These are phyloP conservation scores for Champsocephalus esox DNA, from an alignment of 2,797 vertebrate genomes.

Conservation along the genomic window DNA sequence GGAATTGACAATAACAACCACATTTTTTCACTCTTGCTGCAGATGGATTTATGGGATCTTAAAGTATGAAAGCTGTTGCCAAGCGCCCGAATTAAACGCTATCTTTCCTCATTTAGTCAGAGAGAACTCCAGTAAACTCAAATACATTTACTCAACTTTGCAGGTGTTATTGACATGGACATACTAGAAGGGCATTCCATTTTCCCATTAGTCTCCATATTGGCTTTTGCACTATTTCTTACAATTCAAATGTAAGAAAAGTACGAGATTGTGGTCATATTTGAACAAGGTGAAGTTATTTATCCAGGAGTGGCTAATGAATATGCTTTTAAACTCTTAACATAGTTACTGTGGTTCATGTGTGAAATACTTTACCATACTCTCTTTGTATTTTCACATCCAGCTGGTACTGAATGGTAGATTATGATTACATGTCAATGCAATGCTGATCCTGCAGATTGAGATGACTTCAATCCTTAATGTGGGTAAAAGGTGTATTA, in stretches of 20 bases:
- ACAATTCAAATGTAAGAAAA: conserved; percentile 25
- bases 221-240: conserved; percentile 25
- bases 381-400: conserved; percentile 15
- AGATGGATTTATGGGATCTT: conserved; percentile 77
- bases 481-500: too few relatives aligned
- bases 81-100: conserved; percentile 71
- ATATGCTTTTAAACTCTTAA: conserved; percentile 23
- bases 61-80: conserved; percentile 72
- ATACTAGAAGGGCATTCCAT: conserved; percentile 33
- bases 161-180: conserved; percentile 65
- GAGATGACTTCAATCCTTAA: neutral
- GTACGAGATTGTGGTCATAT: conserved; percentile 2
- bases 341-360: conserved; percentile 9
- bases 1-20: conserved; percentile 79
- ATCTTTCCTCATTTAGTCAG: conserved; percentile 73
- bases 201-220: conserved; percentile 36
- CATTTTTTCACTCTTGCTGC: conserved; percentile 58
- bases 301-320: conserved; percentile 22
- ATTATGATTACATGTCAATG: conserved; percentile 41
- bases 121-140: conserved; percentile 68
- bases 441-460: conserved; percentile 33
- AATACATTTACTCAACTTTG: conserved; percentile 67
- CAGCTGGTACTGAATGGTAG: conserved; percentile 40
- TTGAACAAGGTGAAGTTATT: conserved; percentile 20
- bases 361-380: conserved; percentile 10